These are phyloP conservation scores for Oncorhynchus gorbuscha DNA, from an alignment of 2,113 vertebrate species.

Conservation along the genomic window DNA sequence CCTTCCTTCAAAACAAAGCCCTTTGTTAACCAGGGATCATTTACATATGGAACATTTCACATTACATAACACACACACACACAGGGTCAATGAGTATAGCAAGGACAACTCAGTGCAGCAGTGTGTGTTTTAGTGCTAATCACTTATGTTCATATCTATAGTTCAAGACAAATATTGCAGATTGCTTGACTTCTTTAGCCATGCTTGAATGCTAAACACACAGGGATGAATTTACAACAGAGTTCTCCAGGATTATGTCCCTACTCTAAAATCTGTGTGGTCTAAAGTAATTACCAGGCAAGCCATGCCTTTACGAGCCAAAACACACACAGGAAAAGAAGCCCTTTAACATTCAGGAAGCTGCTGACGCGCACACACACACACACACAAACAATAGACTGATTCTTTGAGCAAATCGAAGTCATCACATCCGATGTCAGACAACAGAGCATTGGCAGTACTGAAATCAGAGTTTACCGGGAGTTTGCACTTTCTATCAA, in stretches of 20 bases:
- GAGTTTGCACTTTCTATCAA: too few species aligned
- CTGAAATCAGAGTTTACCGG: too few species aligned
- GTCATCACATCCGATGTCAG: too few species aligned
- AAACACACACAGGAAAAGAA: conserved; percentile 2
- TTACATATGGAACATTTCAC: conserved; percentile 64
- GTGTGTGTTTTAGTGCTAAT: background rate
- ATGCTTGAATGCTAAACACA: too few species aligned
- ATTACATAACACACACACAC: conserved; percentile 45
- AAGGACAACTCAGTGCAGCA: background rate
- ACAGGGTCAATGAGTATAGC: conserved; percentile 25
- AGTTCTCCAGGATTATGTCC: too few species aligned
- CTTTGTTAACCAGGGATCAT: conserved; percentile 63
- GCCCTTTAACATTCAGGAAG: background rate
- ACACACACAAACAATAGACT: conserved; percentile 1
- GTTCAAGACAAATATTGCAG: background rate
- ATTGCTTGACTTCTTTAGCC: background rate
- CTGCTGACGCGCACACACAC: background rate
- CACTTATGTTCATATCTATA: conserved; percentile 1
- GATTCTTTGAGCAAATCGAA: too few species aligned
- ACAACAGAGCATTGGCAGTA: too few species aligned
- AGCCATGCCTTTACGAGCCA: conserved; percentile 31
- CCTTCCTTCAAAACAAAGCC: conserved; percentile 57
- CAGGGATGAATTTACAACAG: too few species aligned
- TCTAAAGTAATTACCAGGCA: conserved; percentile 40
- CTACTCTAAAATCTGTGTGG: too few species aligned